These are phyloP conservation scores for Heteractis magnifica DNA, from an alignment of 92 coral and sea anemone species.

Conservation along the genomic window DNA sequence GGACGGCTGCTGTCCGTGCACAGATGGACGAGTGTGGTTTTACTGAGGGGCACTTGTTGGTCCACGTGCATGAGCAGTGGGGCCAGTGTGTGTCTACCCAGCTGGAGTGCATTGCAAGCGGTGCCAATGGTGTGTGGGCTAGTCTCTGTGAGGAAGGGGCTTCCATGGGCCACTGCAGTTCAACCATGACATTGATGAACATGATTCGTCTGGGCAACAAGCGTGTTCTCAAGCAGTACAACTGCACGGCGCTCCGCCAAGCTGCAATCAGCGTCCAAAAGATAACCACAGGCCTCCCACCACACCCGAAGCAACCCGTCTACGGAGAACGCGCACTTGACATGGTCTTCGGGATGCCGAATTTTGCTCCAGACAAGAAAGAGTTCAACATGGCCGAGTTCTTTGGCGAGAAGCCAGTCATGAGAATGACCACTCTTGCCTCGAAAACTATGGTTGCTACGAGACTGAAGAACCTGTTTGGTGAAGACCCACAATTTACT, in stretches of 20 bases:
- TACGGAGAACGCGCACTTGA: slow-evolving; percentile 74
- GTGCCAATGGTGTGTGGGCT: slow-evolving; percentile 84
- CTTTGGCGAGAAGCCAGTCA: slow-evolving; percentile 65
- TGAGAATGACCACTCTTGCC: slow-evolving; percentile 71
- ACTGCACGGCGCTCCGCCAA: slow-evolving; percentile 60
- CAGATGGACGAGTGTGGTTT: slow-evolving; percentile 66
- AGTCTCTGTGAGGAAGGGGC: slow-evolving; percentile 80
- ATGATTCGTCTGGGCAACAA: slow-evolving; percentile 60
- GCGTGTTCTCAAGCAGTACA: slow-evolving; percentile 46
- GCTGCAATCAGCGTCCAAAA: slow-evolving; percentile 66
- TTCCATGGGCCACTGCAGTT: slow-evolving; percentile 76
- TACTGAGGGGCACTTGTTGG: slow-evolving; percentile 58
- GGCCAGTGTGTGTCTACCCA: slow-evolving; percentile 57
- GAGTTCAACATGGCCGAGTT: slow-evolving; percentile 66
- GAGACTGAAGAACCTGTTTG: slow-evolving; percentile 58
- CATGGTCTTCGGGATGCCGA: slow-evolving; percentile 60
- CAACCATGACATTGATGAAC: slow-evolving; percentile 67
- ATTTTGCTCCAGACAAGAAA: slow-evolving; percentile 62
- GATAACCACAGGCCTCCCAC: slow-evolving; percentile 61
- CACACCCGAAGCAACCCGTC: slow-evolving; percentile 64
- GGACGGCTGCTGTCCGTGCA: slow-evolving; percentile 65
- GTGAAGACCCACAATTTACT: slow-evolving; percentile 68
- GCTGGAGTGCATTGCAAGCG: slow-evolving; percentile 69
- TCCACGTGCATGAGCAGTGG: slow-evolving; percentile 86
- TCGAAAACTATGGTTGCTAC: slow-evolving; percentile 56